Evolutionary conservation across 2,888 invertebrate species (phyloP).

Genomic region (Yponomeuta evonymella): DNA sequence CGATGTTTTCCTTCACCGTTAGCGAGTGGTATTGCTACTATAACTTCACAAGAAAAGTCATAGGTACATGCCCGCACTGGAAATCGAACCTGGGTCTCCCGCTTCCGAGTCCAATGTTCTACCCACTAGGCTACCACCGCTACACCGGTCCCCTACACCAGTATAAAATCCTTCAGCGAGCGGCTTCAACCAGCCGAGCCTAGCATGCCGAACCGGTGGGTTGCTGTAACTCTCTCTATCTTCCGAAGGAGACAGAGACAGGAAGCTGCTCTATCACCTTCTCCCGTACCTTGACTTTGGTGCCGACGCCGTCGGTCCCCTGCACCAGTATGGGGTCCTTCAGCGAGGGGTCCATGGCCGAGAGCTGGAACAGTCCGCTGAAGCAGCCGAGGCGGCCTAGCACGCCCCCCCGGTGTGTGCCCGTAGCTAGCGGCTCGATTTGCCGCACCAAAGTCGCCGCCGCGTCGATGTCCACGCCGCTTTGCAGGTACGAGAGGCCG

Average conservation of each 20-base stretch:
- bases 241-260: too few relatives aligned
- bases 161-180: conserved; percentile 84
- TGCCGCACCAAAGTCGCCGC: conserved; percentile 90
- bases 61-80: too few relatives aligned
- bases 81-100: too few relatives aligned
- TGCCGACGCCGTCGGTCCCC: conserved; percentile 97
- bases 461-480: conserved; percentile 95
- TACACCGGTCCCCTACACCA: conserved; percentile 83
- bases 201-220: conserved; percentile 85
- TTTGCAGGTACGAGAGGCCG: conserved; percentile 88
- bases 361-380: conserved; percentile 93
- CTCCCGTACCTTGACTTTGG: conserved; percentile 88
- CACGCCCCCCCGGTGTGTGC: conserved; percentile 86
- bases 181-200: conserved; percentile 55
- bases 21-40: too few relatives aligned
- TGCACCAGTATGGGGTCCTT: conserved; percentile 92
- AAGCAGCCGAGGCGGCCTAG: conserved; percentile 92
- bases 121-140: too few relatives aligned
- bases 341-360: conserved; percentile 78
- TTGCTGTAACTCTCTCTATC: conserved; percentile 82
- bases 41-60: too few relatives aligned
- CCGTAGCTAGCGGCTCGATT: conserved; percentile 88
- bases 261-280: conserved; percentile 67
- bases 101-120: too few relatives aligned
- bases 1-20: too few relatives aligned